These are phyloP conservation scores for Rhadina sibilatrix DNA, from an alignment of 2,113 vertebrate genomes.

Conservation along the genomic window DNA sequence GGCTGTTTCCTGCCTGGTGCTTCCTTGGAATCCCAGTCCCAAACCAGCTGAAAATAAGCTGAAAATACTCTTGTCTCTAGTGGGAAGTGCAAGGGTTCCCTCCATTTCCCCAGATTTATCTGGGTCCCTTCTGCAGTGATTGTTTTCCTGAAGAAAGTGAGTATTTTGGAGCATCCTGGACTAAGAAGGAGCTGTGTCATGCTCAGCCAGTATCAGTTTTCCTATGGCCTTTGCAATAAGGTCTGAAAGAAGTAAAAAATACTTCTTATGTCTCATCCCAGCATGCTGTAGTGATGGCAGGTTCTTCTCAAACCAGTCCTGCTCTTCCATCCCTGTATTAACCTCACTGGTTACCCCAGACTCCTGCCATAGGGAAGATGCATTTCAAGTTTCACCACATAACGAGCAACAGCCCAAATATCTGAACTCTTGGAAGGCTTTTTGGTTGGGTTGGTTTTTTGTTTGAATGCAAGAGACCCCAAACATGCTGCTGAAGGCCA, in stretches of 20 bases:
- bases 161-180: background rate
- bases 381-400: background rate
- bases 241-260: background rate
- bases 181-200: background rate
- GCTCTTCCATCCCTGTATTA: background rate
- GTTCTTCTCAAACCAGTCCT: background rate
- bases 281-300: background rate
- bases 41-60: background rate
- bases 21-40: background rate
- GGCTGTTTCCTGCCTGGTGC: background rate
- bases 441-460: background rate
- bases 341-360: background rate
- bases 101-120: background rate
- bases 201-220: background rate
- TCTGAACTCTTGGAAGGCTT: background rate
- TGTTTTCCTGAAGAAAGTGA: background rate
- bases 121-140: background rate
- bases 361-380: background rate
- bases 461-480: background rate
- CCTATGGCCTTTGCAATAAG: background rate
- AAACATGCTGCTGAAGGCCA: background rate
- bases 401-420: background rate
- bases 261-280: rapidly evolving
- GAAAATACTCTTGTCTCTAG: background rate
- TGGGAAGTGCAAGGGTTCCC: background rate